Percentiles rank a stretch among this genome's conserved stretches.
Evolutionary conservation across 2,888 invertebrate genomes (phyloP).

Genomic region (Platycheirus albimanus): DNA sequence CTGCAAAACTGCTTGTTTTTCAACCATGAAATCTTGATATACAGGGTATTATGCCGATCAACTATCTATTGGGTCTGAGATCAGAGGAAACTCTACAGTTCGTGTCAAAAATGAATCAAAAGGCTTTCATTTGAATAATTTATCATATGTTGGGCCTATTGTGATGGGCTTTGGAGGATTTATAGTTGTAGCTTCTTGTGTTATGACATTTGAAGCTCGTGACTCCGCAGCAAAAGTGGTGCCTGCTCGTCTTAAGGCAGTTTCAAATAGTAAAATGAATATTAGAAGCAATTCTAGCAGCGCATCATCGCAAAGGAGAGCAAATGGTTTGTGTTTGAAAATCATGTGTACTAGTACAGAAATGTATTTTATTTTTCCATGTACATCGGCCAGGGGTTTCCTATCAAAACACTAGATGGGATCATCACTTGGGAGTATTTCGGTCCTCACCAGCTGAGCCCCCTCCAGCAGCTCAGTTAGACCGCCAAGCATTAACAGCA

Average conservation of each 20-base stretch:
- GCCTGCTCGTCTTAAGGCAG: constrained; percentile 87
- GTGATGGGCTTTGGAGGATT: constrained; percentile 99
- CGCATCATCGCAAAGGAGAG: constrained; percentile 80
- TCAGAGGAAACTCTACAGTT: constrained; percentile 90
- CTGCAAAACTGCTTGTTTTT: not conserved
- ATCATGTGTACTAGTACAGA: not conserved
- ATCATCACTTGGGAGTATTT: constrained; percentile 88
- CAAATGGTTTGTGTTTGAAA: constrained; percentile 78
- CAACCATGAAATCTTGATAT: not conserved
- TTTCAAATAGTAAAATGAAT: constrained; percentile 80
- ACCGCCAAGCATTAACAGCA: constrained; percentile 83
- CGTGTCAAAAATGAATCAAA: constrained; percentile 91
- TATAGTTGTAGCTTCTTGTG: constrained; percentile 97
- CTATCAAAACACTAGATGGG: constrained; percentile 83
- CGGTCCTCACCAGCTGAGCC: constrained; percentile 84
- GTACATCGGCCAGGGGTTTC: constrained; percentile 57
- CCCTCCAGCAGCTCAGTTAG: constrained; percentile 82
- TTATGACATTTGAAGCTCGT: constrained; percentile 98
- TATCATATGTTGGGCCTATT: constrained; percentile 98
- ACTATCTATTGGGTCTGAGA: constrained; percentile 89
- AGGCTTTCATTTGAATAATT: constrained; percentile 92
- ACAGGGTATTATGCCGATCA: constrained; percentile 93
- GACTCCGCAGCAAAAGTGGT: constrained; percentile 97
- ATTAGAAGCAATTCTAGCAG: constrained; percentile 81
- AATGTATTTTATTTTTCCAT: not conserved